Evolutionary conservation across 2,797 vertebrate genomes (phyloP).

Genomic region (Prunella strophiata): DNA sequence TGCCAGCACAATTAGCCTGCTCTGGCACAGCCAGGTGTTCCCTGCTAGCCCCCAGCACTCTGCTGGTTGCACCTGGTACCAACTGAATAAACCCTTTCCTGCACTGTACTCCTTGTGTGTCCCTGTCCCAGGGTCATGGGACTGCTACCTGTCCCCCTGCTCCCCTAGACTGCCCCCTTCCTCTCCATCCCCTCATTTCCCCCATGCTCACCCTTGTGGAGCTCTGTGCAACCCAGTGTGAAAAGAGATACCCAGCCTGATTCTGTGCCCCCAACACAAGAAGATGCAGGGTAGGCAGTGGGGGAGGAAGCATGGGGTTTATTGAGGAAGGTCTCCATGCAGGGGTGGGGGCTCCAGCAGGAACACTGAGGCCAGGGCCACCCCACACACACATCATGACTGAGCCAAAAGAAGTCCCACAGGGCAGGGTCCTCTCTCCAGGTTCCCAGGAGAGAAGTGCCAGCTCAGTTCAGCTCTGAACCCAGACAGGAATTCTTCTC

Average conservation of each 20-base stretch:
- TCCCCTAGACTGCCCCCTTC: background rate
- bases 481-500: background rate
- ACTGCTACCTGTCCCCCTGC: background rate
- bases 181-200: background rate
- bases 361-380: rapidly evolving
- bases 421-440: background rate
- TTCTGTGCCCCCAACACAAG: background rate
- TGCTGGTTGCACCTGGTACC: rapidly evolving
- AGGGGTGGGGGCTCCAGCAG: background rate
- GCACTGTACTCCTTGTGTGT: background rate
- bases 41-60: rapidly evolving
- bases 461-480: background rate
- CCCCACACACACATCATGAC: background rate
- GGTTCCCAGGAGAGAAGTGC: background rate
- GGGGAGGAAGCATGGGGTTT: conserved; percentile 10
- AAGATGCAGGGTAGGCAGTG: background rate
- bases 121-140: background rate
- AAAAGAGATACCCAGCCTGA: background rate
- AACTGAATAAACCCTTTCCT: conserved; percentile 32
- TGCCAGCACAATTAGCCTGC: background rate
- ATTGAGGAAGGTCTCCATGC: conserved; percentile 34
- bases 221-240: background rate
- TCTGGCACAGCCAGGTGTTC: background rate
- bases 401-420: background rate
- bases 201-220: rapidly evolving